phyloP scores from a whole-genome alignment of 2,113 vertebrate species.

The Pygoscelis adeliae region DNA sequence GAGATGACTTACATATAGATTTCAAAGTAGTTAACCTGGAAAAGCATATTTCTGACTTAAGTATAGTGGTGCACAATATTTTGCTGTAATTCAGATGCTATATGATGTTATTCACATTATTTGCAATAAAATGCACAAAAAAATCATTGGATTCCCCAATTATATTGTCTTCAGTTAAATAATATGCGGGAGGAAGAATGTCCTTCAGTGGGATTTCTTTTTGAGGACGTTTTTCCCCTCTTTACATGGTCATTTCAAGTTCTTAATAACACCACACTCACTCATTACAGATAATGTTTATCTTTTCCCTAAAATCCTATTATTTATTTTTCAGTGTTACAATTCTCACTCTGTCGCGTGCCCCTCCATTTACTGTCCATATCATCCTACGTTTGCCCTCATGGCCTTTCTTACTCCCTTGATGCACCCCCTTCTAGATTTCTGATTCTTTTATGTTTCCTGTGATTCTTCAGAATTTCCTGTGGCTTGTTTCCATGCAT shows the following conservation, averaged over 20 bases:
- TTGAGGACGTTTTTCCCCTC: background rate
- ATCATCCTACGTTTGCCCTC: background rate
- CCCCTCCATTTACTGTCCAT: background rate
- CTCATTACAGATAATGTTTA: background rate
- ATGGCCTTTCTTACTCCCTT: background rate
- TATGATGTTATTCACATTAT: background rate
- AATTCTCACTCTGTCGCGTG: background rate
- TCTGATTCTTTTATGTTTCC: background rate
- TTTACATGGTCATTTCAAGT: background rate
- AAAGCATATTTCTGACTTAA: background rate
- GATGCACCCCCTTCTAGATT: background rate
- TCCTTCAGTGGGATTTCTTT: background rate
- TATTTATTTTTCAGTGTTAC: background rate
- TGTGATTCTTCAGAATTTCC: constrained; percentile 6
- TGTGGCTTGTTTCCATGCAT: background rate
- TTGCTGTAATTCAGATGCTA: background rate
- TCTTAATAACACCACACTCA: background rate
- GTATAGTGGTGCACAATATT: background rate
- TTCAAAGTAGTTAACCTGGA: background rate
- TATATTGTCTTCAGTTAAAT: background rate
- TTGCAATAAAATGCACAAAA: background rate
- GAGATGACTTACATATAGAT: background rate
- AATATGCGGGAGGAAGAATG: background rate
- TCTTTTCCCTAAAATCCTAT: background rate
- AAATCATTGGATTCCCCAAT: background rate